Evolutionary conservation across 2,888 invertebrate species (phyloP), one percentile per base, ranked within the genome.

Genomic region (Epirrita christyi): DNA sequence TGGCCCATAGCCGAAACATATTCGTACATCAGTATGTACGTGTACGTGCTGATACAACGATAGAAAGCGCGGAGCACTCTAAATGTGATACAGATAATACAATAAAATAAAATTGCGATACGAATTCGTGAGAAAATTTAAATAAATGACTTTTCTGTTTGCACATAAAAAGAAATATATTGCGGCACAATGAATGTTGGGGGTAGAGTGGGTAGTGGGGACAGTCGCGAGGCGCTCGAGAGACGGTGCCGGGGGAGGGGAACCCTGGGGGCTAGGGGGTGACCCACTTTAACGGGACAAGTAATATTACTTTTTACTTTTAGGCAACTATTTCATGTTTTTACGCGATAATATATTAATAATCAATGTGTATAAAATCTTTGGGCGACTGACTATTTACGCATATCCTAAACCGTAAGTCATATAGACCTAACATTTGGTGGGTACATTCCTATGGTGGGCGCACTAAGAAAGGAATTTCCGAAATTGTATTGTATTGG

Each of bases 121-220:
- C 86, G 90, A 91, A 92, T 91, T 92, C 92, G 91, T 91, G 91
- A 91, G 91, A 91, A 91, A 91, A 90, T 92, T 92, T 92, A 91
- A 91, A 92, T 91, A 92, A 91, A 91, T 91, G 90, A 90, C 91
- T 91, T 91, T 91, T 92, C 91, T 91, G 91, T 92, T 92, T 92
- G 91, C 91, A 92, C 92, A 92, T 92, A 92, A 92, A 92, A 92
- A 91, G 90, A 92, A 92, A 91, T 92, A 92, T 92, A 92, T 92
- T 92, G 91, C 91, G 91, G 92, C 91, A 90, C 91, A 91, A 91
- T 91, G 91, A 90, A 90, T 92, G 91, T 89, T 84, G 87, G 88
- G 82, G 90, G 80, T 79, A 79, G 80, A 72, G 70, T 80, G 81
- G 87, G 84, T 77, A 70, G 81, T 77, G 86, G 86, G 85, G 85